A percentile compares a stretch with the other conserved stretches of the same genome.
These are phyloP conservation scores for Leucania comma DNA, from an alignment of 2,888 invertebrate genomes.

Conservation along the genomic window DNA sequence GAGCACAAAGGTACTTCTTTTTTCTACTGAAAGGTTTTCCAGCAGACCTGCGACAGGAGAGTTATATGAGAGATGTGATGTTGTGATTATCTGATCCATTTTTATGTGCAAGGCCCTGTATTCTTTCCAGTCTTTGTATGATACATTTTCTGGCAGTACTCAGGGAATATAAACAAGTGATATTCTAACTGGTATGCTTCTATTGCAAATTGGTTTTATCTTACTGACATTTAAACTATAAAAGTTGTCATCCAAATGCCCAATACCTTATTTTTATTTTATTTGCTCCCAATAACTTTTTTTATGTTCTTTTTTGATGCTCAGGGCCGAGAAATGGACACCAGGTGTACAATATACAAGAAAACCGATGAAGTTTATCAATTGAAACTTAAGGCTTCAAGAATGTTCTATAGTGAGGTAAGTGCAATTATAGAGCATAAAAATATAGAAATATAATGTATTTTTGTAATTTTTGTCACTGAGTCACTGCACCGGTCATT, in stretches of 20 bases:
- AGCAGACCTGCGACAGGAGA: too few species aligned
- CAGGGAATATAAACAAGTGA: slow-evolving; percentile 77
- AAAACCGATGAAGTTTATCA: slow-evolving; percentile 99
- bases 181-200: slow-evolving; percentile 71
- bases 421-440: slow-evolving; percentile 40
- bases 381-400: slow-evolving; percentile 98
- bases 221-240: slow-evolving; percentile 70
- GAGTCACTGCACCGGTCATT: too few species aligned
- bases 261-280: too few species aligned
- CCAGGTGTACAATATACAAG: slow-evolving; percentile 99
- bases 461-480: neutral
- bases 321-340: slow-evolving; percentile 97
- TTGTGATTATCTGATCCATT: neutral
- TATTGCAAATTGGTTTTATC: slow-evolving; percentile 72
- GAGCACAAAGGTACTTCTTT: too few species aligned
- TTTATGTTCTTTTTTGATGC: slow-evolving; percentile 43
- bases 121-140: slow-evolving; percentile 77
- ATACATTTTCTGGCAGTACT: slow-evolving; percentile 77
- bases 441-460: neutral
- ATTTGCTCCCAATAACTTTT: too few species aligned
- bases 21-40: too few species aligned
- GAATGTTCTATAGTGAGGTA: slow-evolving; percentile 96
- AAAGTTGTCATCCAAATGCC: neutral
- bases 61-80: too few species aligned
- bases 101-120: slow-evolving; percentile 70